A percentile compares a stretch with the other conserved stretches of the same genome.
phyloP scores from a whole-genome alignment of 2,797 vertebrate genomes.

The Podargus strigoides region DNA sequence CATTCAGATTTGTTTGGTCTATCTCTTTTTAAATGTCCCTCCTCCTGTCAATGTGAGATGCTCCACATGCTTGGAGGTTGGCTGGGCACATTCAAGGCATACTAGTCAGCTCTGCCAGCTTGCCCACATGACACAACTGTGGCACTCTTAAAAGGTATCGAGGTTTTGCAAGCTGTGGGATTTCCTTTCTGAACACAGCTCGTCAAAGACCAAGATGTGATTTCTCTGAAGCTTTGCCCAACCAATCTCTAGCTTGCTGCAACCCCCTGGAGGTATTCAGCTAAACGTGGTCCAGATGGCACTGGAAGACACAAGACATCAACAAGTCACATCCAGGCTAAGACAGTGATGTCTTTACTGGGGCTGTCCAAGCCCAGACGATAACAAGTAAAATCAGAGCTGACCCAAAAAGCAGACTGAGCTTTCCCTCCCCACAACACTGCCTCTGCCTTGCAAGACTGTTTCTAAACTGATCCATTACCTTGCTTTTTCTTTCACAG shows the following conservation, averaged over 20 bases:
- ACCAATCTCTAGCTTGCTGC: neutral
- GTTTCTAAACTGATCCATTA: neutral
- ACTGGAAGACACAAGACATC: constrained; percentile 34
- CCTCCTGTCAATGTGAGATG: neutral
- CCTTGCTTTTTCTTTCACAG: constrained; percentile 34
- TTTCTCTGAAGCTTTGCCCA: constrained; percentile 69
- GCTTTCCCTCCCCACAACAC: neutral
- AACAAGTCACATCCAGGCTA: neutral
- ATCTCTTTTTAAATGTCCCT: neutral
- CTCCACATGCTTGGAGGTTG: neutral
- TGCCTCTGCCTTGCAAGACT: neutral
- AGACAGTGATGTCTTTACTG: neutral
- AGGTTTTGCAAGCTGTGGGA: neutral
- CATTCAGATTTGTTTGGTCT: neutral
- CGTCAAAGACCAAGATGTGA: neutral
- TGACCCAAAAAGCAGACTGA: neutral
- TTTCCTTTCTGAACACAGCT: constrained; percentile 42
- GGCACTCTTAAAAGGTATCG: neutral
- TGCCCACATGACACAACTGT: neutral
- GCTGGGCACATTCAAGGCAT: neutral
- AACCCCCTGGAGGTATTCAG: constrained; percentile 29
- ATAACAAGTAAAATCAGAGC: neutral
- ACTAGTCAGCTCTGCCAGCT: neutral
- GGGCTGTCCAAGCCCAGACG: neutral
- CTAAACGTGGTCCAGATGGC: constrained; percentile 63